These are phyloP conservation scores for Pardalotus punctatus DNA, from an alignment of 2,113 vertebrate genomes.

Conservation along the genomic window DNA sequence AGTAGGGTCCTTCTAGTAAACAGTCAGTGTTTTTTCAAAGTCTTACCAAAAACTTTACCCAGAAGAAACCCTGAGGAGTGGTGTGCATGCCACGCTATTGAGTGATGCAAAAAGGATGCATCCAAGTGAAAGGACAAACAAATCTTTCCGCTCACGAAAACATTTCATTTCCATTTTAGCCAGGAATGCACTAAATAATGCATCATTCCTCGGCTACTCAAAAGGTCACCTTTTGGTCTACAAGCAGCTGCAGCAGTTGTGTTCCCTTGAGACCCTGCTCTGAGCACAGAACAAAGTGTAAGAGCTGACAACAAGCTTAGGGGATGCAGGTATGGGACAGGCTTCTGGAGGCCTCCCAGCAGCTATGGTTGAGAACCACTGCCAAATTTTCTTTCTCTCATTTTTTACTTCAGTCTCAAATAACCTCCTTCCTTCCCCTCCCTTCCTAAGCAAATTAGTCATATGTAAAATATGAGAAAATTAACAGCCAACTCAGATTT, in stretches of 20 bases:
- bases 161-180: conserved; percentile 1
- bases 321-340: background rate
- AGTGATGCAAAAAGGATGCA: background rate
- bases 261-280: background rate
- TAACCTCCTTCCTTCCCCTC: background rate
- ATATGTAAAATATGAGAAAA: background rate
- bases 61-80: background rate
- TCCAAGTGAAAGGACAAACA: background rate
- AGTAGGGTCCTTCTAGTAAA: background rate
- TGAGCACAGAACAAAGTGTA: background rate
- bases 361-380: background rate
- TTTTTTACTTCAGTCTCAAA: background rate
- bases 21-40: background rate
- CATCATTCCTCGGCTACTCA: background rate
- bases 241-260: background rate
- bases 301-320: background rate
- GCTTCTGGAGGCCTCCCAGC: background rate
- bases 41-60: background rate
- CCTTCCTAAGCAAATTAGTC: background rate
- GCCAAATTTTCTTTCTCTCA: background rate
- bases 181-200: conserved; percentile 43
- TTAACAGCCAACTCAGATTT: conserved; percentile 18
- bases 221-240: conserved; percentile 39
- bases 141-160: background rate
- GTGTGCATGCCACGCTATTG: accelerated